phyloP scores from a whole-genome alignment of 2,797 vertebrate genomes.

The Limosa lapponica region DNA sequence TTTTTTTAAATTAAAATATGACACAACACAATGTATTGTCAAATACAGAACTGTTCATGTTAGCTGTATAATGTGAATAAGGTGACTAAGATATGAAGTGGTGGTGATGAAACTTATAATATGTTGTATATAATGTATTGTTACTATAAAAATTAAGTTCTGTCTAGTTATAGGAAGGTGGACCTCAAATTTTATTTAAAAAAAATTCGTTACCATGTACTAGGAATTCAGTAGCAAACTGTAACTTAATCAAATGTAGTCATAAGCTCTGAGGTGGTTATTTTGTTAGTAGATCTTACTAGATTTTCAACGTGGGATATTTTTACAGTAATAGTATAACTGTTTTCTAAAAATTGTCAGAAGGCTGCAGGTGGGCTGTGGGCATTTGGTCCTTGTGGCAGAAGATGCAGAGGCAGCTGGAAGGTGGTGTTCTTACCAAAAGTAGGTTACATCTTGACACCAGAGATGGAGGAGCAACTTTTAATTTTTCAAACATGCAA shows the following conservation, averaged over 20 bases:
- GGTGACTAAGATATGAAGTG: not conserved
- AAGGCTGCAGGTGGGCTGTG: not conserved
- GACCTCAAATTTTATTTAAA: not conserved
- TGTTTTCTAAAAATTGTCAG: not conserved
- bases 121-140: not conserved
- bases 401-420: fast-evolving
- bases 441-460: not conserved
- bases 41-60: not conserved
- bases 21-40: not conserved
- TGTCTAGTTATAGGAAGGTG: not conserved
- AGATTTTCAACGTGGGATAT: not conserved
- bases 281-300: not conserved
- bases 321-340: not conserved
- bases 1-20: not conserved
- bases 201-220: fast-evolving
- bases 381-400: not conserved
- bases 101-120: not conserved
- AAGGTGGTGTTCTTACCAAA: not conserved
- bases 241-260: not conserved
- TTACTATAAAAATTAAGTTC: not conserved
- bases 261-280: not conserved
- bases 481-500: not conserved
- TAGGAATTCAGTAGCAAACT: not conserved
- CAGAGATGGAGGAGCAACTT: not conserved
- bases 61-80: not conserved